Evolutionary conservation across 2,797 vertebrate species (phyloP).

Genomic region (Peromyscus aztecus): DNA sequence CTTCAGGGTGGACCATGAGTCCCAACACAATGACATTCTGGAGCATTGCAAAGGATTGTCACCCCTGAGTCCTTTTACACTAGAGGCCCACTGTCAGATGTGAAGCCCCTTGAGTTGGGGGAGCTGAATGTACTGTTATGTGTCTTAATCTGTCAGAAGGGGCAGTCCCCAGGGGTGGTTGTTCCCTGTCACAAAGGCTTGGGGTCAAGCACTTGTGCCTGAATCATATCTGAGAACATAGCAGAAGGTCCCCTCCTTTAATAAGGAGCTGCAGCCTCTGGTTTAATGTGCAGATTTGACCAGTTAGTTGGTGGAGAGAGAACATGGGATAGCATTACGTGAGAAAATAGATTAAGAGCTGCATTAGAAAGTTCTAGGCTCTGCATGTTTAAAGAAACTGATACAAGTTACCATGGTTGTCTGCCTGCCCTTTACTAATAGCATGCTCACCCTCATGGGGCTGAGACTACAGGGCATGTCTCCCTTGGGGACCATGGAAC

Average conservation of each 20-base stretch:
- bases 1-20: fast-evolving
- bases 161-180: neutral
- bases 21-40: neutral
- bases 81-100: neutral
- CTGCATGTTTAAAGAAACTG: neutral
- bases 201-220: neutral
- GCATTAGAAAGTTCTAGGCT: neutral
- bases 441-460: neutral
- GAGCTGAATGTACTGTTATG: neutral
- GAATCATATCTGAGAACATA: neutral
- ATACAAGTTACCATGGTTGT: neutral
- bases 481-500: neutral
- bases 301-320: neutral
- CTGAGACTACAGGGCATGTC: neutral
- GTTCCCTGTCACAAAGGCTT: neutral
- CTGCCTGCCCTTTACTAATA: neutral
- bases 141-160: neutral
- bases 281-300: neutral
- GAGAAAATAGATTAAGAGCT: neutral
- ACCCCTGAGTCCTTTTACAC: neutral
- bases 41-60: neutral
- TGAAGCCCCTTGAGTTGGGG: neutral
- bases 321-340: neutral
- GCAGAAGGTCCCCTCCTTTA: neutral
- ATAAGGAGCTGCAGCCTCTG: neutral